Percentiles rank a stretch among this genome's conserved stretches.
These are phyloP conservation scores for Smittia sp. DNA, from an alignment of 2,888 invertebrate genomes.

Conservation along the genomic window DNA sequence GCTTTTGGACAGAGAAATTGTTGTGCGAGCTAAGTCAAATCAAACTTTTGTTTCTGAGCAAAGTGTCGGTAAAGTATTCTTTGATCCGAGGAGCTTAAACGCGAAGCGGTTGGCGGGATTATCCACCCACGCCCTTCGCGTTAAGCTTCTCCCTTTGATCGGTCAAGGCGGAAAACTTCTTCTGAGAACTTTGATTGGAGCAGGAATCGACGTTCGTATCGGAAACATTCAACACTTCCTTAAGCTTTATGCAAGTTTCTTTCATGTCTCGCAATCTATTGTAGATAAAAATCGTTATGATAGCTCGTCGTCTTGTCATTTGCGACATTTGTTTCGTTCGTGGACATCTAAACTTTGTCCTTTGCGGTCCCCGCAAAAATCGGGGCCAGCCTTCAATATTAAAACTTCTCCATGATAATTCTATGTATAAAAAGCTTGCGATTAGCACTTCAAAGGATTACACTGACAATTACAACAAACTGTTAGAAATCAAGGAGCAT, in stretches of 20 bases:
- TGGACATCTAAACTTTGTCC: background rate
- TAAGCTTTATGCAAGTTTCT: conserved; percentile 2
- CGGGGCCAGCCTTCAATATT: background rate
- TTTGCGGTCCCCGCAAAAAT: background rate
- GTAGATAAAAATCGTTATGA: background rate
- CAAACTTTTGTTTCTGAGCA: too few relatives aligned
- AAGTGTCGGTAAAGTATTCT: too few relatives aligned
- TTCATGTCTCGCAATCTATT: conserved; percentile 11
- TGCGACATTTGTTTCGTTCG: background rate
- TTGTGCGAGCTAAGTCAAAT: too few relatives aligned
- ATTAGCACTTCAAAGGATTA: background rate
- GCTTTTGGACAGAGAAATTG: too few relatives aligned
- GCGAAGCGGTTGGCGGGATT: too few relatives aligned
- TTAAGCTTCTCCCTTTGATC: too few relatives aligned
- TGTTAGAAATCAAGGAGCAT: background rate
- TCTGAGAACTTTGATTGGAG: background rate
- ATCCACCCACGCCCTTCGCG: too few relatives aligned
- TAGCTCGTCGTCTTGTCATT: background rate
- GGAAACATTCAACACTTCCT: conserved; percentile 8
- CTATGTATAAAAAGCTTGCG: conserved; percentile 9
- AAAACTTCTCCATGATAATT: background rate
- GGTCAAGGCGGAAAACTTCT: background rate
- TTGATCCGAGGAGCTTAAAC: too few relatives aligned
- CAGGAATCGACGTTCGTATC: background rate
- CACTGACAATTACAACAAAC: background rate